Conservation (phyloP, 2,113 vertebrate genomes). For the Osmerus mordax region DNA sequence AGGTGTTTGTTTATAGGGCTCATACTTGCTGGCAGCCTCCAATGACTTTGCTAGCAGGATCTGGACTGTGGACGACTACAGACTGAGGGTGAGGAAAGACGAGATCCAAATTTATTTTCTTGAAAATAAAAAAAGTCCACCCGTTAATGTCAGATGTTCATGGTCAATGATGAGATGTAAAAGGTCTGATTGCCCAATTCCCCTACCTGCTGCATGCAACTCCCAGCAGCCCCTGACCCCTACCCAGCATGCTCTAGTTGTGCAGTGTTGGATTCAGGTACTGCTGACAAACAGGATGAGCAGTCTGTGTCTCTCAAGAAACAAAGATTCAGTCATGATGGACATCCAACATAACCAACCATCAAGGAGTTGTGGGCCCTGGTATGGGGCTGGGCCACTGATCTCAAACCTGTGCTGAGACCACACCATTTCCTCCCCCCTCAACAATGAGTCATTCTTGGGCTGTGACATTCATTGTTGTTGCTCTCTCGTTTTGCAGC, state of each 20-base stretch:
- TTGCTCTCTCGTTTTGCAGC: constrained; percentile 66
- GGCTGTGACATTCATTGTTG: neutral
- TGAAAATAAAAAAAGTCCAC: neutral
- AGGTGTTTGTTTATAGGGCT: constrained; percentile 72
- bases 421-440: neutral
- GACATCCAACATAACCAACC: constrained; percentile 53
- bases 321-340: constrained; percentile 18
- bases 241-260: constrained; percentile 58
- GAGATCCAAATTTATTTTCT: neutral
- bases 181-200: constrained; percentile 61
- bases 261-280: constrained; percentile 41
- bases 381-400: constrained; percentile 29
- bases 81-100: constrained; percentile 81
- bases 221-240: constrained; percentile 45
- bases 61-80: constrained; percentile 96
- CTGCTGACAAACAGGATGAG: constrained; percentile 57
- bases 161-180: constrained; percentile 69
- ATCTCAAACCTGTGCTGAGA: neutral
- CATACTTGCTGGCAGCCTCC: constrained; percentile 91
- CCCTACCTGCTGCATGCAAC: constrained; percentile 18
- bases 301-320: constrained; percentile 33
- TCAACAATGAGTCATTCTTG: neutral
- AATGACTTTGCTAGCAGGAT: constrained; percentile 98
- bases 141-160: neutral
- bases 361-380: constrained; percentile 20